Evolutionary conservation across 2,888 invertebrate species (phyloP).

Genomic region (Lithophane ornitopus): DNA sequence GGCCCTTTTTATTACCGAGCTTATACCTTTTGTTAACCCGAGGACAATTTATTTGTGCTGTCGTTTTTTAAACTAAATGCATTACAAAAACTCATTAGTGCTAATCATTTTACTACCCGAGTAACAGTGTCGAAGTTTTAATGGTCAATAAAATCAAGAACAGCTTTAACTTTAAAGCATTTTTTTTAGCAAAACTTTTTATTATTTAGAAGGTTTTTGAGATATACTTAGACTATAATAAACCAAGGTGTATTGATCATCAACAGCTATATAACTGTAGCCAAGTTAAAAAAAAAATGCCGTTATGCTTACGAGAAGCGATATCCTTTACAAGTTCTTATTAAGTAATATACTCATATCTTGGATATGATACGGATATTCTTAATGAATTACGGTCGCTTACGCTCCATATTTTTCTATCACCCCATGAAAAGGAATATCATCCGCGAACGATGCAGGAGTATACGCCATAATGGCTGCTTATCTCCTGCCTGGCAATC

Average conservation of each 20-base stretch:
- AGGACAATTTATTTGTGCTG: conserved; percentile 32
- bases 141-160: conserved; percentile 20
- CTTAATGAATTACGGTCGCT: conserved; percentile 55
- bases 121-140: conserved; percentile 24
- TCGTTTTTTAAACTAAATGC: conserved; percentile 29
- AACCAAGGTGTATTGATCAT: background rate
- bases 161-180: conserved; percentile 5
- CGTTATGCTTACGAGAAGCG: background rate
- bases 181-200: conserved; percentile 1
- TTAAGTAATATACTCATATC: conserved; percentile 34
- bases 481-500: conserved; percentile 52
- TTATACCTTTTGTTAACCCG: conserved; percentile 16
- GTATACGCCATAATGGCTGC: conserved; percentile 49
- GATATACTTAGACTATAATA: background rate
- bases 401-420: conserved; percentile 50
- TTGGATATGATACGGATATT: conserved; percentile 35
- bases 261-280: background rate
- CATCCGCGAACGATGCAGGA: conserved; percentile 46
- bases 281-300: background rate
- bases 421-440: conserved; percentile 46
- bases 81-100: conserved; percentile 32
- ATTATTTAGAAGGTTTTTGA: background rate
- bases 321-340: conserved; percentile 11
- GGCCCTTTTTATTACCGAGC: conserved; percentile 32
- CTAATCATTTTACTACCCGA: conserved; percentile 16